Conservation (phyloP, 2,797 vertebrate species). For the Gambelia wislizenii region DNA sequence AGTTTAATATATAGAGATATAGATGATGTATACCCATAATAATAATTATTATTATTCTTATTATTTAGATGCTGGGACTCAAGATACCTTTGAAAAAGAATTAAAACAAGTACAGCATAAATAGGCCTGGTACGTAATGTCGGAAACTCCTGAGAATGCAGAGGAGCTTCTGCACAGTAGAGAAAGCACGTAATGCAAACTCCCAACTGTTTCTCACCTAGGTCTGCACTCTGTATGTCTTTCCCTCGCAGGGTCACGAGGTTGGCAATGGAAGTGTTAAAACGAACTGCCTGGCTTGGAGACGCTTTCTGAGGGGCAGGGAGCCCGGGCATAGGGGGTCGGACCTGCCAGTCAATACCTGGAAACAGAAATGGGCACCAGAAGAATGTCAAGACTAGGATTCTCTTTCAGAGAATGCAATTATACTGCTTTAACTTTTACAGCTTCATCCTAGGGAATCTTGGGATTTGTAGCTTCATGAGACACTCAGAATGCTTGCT, state of each 20-base stretch:
- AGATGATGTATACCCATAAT: too few relatives aligned
- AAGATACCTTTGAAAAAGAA: background rate
- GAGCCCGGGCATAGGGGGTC: slow-evolving; percentile 67
- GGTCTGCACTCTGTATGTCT: slow-evolving; percentile 82
- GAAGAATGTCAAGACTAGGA: background rate
- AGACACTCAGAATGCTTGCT: too few relatives aligned
- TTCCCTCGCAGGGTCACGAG: slow-evolving; percentile 93
- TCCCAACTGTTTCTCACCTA: slow-evolving; percentile 77
- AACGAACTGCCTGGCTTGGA: slow-evolving; percentile 68
- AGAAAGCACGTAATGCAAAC: background rate
- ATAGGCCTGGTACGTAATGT: background rate
- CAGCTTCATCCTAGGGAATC: too few relatives aligned
- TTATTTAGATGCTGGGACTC: too few relatives aligned
- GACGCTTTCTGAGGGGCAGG: slow-evolving; percentile 62
- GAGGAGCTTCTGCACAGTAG: background rate
- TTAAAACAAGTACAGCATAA: background rate
- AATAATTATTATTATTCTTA: too few relatives aligned
- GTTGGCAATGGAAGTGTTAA: slow-evolving; percentile 93
- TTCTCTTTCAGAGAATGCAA: too few relatives aligned
- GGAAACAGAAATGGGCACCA: slow-evolving; percentile 13
- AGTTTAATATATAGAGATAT: too few relatives aligned
- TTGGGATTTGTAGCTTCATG: too few relatives aligned
- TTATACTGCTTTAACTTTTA: too few relatives aligned
- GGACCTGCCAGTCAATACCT: slow-evolving; percentile 95
- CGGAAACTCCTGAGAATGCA: background rate